Conservation (phyloP, 2,113 vertebrate species). For the Capreolus pygargus region DNA sequence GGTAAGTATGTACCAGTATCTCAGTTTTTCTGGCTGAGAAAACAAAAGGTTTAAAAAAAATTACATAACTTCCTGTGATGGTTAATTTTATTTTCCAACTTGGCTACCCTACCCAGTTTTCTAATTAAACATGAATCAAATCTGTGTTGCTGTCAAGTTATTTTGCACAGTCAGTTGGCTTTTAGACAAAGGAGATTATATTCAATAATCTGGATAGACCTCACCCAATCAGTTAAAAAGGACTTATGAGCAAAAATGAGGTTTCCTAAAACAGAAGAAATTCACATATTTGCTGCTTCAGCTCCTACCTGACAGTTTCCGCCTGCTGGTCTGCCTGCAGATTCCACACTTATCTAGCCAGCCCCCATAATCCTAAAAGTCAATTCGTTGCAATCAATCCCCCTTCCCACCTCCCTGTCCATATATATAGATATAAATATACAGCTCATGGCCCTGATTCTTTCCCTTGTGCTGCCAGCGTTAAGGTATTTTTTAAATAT, state of each 20-base stretch:
- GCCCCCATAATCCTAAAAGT: not conserved
- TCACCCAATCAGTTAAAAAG: not conserved
- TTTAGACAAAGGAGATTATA: not conserved
- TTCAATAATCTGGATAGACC: not conserved
- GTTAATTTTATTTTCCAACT: not conserved
- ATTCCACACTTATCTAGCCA: not conserved
- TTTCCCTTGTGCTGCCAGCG: slow-evolving; percentile 89
- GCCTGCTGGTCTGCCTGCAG: not conserved
- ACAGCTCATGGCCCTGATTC: slow-evolving; percentile 91
- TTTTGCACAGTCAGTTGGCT: not conserved
- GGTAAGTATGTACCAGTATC: not conserved
- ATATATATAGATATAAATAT: not conserved
- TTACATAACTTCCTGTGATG: not conserved
- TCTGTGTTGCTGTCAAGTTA: not conserved
- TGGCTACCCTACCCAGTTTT: not conserved
- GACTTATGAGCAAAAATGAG: not conserved
- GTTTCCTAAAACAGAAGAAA: not conserved
- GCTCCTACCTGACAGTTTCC: not conserved
- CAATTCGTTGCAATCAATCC: not conserved
- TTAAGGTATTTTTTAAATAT: slow-evolving; percentile 81
- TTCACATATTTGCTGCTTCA: not conserved
- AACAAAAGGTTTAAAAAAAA: not conserved
- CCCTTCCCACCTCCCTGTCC: not conserved
- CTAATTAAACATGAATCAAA: not conserved
- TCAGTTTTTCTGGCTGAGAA: not conserved